phyloP scores from a whole-genome alignment of 2,888 invertebrate species.

The Hirtodrosophila alboralis region DNA sequence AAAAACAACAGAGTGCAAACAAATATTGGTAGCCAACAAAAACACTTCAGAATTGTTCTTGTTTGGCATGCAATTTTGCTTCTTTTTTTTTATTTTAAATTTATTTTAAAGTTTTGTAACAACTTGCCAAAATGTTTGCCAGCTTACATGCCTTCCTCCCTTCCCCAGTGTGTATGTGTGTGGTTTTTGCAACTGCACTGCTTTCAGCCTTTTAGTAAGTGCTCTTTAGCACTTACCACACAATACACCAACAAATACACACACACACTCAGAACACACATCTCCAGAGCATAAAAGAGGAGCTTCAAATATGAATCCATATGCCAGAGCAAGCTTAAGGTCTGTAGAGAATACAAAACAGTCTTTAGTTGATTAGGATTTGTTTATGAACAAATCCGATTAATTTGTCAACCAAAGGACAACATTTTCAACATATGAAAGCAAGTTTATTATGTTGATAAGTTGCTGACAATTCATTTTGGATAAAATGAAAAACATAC shows the following conservation, averaged over 20 bases:
- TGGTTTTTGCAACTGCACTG: conserved; percentile 49
- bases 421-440: too few relatives aligned
- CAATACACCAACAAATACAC: conserved; percentile 11
- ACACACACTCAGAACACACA: not conserved
- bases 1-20: conserved; percentile 30
- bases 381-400: too few relatives aligned
- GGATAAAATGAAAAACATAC: too few relatives aligned
- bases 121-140: conserved; percentile 56
- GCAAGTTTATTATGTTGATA: too few relatives aligned
- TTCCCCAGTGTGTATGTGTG: not conserved
- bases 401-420: too few relatives aligned
- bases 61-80: conserved; percentile 44
- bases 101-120: conserved; percentile 64
- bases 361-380: too few relatives aligned
- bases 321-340: conserved; percentile 10
- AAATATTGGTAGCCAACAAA: conserved; percentile 36
- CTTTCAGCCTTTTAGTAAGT: conserved; percentile 55
- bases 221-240: conserved; percentile 54
- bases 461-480: too few relatives aligned
- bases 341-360: too few relatives aligned
- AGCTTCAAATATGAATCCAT: conserved; percentile 30
- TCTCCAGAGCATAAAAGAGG: conserved; percentile 10
- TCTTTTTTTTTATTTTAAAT: conserved; percentile 63
- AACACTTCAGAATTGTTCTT: conserved; percentile 38
- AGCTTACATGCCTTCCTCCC: conserved; percentile 4